Conservation (phyloP, 1,140 invertebrate genomes). For the Drosophila subobscura region DNA sequence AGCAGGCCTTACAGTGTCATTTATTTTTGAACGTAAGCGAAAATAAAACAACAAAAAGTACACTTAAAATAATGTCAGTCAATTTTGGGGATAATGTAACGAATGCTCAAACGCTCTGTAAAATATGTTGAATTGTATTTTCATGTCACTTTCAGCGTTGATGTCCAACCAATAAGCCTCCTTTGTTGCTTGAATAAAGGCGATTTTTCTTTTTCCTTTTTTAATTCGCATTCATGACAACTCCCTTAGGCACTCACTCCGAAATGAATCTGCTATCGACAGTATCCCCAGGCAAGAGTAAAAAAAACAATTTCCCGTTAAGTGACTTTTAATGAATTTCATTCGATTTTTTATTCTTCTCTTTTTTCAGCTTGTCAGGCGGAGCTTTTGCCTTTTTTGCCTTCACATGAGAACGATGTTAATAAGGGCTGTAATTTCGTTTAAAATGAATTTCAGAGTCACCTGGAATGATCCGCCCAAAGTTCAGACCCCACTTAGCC, state of each 20-base stretch:
- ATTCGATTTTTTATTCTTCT: conserved; percentile 1
- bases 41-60: background rate
- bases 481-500: conserved; percentile 38
- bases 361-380: conserved; percentile 18
- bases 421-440: conserved; percentile 10
- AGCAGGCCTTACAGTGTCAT: conserved; percentile 3
- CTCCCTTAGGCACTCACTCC: too few species aligned
- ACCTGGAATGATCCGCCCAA: conserved; percentile 16
- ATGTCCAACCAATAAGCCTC: too few species aligned
- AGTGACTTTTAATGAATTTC: conserved; percentile 43
- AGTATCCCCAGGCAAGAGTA: conserved; percentile 9
- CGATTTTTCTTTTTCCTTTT: too few species aligned
- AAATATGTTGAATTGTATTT: too few species aligned
- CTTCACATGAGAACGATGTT: background rate
- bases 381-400: conserved; percentile 6
- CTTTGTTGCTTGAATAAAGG: too few species aligned
- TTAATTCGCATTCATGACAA: background rate
- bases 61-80: too few species aligned
- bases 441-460: conserved; percentile 34
- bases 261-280: background rate
- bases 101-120: too few species aligned
- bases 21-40: conserved; percentile 3
- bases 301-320: conserved; percentile 34
- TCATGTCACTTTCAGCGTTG: too few species aligned
- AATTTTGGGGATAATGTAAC: too few species aligned